Evolutionary conservation across 2,888 invertebrate species (phyloP).

Genomic region (Griposia aprilina): DNA sequence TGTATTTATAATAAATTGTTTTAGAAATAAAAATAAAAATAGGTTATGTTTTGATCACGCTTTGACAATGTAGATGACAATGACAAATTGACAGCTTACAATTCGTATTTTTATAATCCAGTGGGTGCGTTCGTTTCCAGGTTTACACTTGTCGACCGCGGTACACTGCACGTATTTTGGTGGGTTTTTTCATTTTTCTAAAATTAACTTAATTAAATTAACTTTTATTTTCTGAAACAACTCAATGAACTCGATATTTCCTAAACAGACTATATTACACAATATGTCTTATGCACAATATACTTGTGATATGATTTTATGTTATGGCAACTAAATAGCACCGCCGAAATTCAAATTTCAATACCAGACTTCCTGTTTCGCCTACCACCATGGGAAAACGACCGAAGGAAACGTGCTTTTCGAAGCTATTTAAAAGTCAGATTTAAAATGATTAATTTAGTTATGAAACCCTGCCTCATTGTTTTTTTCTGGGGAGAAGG

Average conservation of each 20-base stretch:
- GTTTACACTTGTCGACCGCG: no score
- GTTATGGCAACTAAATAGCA: slow-evolving; percentile 7
- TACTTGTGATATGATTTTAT: neutral
- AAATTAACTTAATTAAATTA: neutral
- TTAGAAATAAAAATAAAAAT: neutral
- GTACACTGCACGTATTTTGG: no score
- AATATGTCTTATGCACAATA: neutral
- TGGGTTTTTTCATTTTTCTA: neutral
- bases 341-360: neutral
- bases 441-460: neutral
- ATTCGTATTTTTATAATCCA: neutral
- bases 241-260: neutral
- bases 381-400: neutral
- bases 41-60: slow-evolving; percentile 63
- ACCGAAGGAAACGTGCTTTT: neutral
- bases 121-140: neutral
- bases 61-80: slow-evolving; percentile 33
- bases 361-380: neutral
- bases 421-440: no score
- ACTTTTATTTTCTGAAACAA: neutral
- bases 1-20: slow-evolving; percentile 17
- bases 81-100: neutral
- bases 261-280: neutral
- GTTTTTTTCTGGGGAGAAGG: neutral
- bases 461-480: neutral